Conservation (phyloP, 1,140 invertebrate species). For the Eueides isabella region DNA sequence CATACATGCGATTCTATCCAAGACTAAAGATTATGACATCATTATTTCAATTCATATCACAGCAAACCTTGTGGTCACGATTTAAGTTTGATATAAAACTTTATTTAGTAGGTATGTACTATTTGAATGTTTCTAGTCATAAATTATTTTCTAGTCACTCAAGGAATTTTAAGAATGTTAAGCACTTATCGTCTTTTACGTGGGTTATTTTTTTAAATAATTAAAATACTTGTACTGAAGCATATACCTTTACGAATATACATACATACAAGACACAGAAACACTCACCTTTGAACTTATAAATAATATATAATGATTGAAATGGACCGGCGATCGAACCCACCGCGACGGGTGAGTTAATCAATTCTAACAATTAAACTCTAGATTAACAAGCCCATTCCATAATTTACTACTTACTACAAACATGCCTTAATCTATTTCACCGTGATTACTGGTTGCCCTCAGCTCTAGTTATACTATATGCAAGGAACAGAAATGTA, state of each 20-base stretch:
- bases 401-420: background rate
- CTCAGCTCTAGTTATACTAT: too few relatives aligned
- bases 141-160: too few relatives aligned
- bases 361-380: background rate
- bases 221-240: too few relatives aligned
- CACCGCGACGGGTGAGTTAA: background rate
- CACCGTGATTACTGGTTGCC: too few relatives aligned
- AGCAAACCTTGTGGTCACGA: constrained; percentile 5
- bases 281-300: too few relatives aligned
- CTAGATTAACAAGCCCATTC: background rate
- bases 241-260: too few relatives aligned
- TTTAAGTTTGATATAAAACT: background rate
- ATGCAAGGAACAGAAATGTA: constrained; percentile 38
- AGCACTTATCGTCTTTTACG: too few relatives aligned
- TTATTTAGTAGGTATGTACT: background rate
- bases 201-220: too few relatives aligned
- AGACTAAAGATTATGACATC: constrained; percentile 28
- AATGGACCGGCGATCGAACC: background rate
- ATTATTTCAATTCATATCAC: constrained; percentile 27
- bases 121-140: background rate
- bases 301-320: too few relatives aligned
- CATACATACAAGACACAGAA: too few relatives aligned
- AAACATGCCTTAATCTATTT: background rate
- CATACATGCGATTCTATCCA: constrained; percentile 30
- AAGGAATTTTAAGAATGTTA: too few relatives aligned